phyloP scores from a whole-genome alignment of 2,888 invertebrate species.

The Lottia gigantea region DNA sequence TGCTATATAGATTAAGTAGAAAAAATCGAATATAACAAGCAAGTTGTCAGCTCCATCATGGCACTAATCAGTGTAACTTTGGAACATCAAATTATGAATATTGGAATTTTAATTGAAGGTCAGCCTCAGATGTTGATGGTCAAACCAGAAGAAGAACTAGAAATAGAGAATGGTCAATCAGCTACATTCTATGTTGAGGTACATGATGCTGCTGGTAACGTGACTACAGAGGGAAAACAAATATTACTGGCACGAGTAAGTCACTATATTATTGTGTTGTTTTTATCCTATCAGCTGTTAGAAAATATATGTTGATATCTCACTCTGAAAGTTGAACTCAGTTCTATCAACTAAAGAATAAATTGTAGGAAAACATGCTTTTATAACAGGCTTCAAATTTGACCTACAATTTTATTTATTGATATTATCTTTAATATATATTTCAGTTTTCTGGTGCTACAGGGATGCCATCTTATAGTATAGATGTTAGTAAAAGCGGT shows the following conservation, averaged over 20 bases:
- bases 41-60: no score
- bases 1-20: no score
- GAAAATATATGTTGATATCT: no score
- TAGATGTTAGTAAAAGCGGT: slow-evolving; percentile 57
- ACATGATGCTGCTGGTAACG: slow-evolving; percentile 58
- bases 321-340: no score
- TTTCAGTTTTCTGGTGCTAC: slow-evolving; percentile 56
- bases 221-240: slow-evolving; percentile 57
- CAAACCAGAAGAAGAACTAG: slow-evolving; percentile 48
- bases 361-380: background rate
- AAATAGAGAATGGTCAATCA: slow-evolving; percentile 57
- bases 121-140: slow-evolving; percentile 48
- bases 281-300: no score
- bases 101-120: slow-evolving; percentile 41
- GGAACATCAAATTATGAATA: no score
- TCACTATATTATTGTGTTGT: background rate
- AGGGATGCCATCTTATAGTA: slow-evolving; percentile 52
- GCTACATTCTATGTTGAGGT: slow-evolving; percentile 53
- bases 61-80: no score
- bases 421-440: background rate
- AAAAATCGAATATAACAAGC: no score
- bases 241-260: slow-evolving; percentile 56
- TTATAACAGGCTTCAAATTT: no score
- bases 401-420: background rate
- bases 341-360: background rate